Percentiles rank a stretch among this genome's conserved stretches.
phyloP scores from a whole-genome alignment of 1,140 invertebrate species.

The Drosophila pallidifrons region DNA sequence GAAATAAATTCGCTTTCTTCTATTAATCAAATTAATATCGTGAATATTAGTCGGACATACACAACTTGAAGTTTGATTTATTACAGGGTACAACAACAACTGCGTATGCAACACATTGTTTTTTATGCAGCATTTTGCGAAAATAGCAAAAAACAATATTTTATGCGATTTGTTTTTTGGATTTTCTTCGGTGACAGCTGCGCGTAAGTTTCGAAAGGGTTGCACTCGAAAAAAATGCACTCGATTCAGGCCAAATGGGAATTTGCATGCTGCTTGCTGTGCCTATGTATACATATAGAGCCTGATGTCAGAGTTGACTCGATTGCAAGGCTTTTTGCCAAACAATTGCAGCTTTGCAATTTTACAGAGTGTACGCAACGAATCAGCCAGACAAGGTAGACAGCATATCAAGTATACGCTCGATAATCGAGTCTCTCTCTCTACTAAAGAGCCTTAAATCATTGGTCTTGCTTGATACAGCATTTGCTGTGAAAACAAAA shows the following conservation, averaged over 20 bases:
- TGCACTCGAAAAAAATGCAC: slow-evolving; percentile 12
- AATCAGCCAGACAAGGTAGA: too few relatives aligned
- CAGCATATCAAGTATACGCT: too few relatives aligned
- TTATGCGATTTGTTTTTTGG: too few relatives aligned
- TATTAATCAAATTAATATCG: not conserved
- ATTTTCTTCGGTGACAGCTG: slow-evolving; percentile 35
- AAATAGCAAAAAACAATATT: too few relatives aligned
- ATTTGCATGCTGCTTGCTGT: not conserved
- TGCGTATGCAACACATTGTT: not conserved
- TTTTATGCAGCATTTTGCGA: slow-evolving; percentile 10
- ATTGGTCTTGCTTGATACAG: not conserved
- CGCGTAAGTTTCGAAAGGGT: slow-evolving; percentile 42
- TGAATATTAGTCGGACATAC: not conserved
- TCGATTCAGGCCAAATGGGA: slow-evolving; percentile 24
- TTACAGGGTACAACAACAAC: too few relatives aligned
- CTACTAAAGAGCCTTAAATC: too few relatives aligned
- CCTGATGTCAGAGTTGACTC: not conserved
- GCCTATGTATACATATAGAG: not conserved
- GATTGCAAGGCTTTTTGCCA: too few relatives aligned
- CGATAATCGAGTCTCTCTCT: too few relatives aligned
- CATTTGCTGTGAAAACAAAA: slow-evolving; percentile 22
- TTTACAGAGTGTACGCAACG: too few relatives aligned
- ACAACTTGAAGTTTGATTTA: too few relatives aligned
- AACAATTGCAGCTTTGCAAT: too few relatives aligned
- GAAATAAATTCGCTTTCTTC: not conserved